These are phyloP conservation scores for Merops nubicus DNA, from an alignment of 2,113 vertebrate genomes.

Conservation along the genomic window DNA sequence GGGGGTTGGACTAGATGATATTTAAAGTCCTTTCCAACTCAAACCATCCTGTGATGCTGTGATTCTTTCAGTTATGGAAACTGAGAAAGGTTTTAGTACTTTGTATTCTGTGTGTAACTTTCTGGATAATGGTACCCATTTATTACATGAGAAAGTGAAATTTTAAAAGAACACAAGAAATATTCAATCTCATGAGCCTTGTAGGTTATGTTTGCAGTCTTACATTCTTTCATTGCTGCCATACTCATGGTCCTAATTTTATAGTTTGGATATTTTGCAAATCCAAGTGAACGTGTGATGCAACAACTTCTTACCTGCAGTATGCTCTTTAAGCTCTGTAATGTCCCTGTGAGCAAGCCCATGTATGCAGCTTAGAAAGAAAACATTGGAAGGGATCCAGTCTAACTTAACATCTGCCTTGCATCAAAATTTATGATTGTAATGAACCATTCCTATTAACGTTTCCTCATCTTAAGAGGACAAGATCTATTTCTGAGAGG, in stretches of 20 bases:
- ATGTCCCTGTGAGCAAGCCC: background rate
- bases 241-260: background rate
- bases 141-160: background rate
- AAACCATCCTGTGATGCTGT: too few species aligned
- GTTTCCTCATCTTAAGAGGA: background rate
- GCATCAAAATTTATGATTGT: background rate
- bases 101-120: background rate
- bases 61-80: background rate
- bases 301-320: background rate
- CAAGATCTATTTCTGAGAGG: background rate
- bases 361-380: background rate
- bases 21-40: too few species aligned
- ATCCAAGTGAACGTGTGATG: background rate
- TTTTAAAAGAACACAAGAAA: background rate
- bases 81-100: background rate
- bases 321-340: background rate
- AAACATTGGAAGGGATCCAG: background rate
- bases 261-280: constrained; percentile 17
- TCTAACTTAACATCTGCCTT: background rate
- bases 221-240: background rate
- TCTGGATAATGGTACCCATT: constrained; percentile 13
- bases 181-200: background rate
- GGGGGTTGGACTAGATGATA: too few species aligned
- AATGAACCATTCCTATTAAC: background rate
- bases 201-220: background rate